phyloP scores from a whole-genome alignment of 2,888 invertebrate species.

The Parascotia fuliginaria region DNA sequence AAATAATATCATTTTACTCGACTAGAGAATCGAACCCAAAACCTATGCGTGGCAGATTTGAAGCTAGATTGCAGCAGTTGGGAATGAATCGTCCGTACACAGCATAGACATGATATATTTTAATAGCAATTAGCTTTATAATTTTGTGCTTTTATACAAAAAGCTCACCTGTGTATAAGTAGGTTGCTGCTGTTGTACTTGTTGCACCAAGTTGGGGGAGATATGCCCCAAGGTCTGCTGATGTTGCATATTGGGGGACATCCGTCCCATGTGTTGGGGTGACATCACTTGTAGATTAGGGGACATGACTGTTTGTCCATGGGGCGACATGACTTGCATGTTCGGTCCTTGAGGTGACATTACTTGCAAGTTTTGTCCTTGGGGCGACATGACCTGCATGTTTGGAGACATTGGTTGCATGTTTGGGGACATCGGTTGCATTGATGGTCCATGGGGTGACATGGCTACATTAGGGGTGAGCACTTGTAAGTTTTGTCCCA shows the following conservation, averaged over 20 bases:
- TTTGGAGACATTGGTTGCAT: constrained; percentile 16
- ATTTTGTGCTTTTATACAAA: too few relatives aligned
- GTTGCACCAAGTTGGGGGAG: constrained; percentile 42
- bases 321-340: constrained; percentile 18
- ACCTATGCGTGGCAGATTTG: too few relatives aligned
- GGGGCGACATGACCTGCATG: constrained; percentile 6
- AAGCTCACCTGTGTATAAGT: constrained; percentile 44
- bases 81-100: too few relatives aligned
- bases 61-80: too few relatives aligned
- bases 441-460: constrained; percentile 4
- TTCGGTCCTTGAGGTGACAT: constrained; percentile 19
- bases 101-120: too few relatives aligned
- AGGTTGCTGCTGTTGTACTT: constrained; percentile 38
- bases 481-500: constrained; percentile 18
- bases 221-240: constrained; percentile 46
- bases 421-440: constrained; percentile 21
- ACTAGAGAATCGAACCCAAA: too few relatives aligned
- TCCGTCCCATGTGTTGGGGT: constrained; percentile 35
- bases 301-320: constrained; percentile 10
- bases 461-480: constrained; percentile 15
- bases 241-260: constrained; percentile 35
- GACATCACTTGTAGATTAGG: constrained; percentile 29
- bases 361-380: constrained; percentile 2
- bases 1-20: too few relatives aligned
- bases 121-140: too few relatives aligned